Base-by-base conservation (phyloP, 2,797 vertebrate species). In the Distichodus sexfasciatus region DNA sequence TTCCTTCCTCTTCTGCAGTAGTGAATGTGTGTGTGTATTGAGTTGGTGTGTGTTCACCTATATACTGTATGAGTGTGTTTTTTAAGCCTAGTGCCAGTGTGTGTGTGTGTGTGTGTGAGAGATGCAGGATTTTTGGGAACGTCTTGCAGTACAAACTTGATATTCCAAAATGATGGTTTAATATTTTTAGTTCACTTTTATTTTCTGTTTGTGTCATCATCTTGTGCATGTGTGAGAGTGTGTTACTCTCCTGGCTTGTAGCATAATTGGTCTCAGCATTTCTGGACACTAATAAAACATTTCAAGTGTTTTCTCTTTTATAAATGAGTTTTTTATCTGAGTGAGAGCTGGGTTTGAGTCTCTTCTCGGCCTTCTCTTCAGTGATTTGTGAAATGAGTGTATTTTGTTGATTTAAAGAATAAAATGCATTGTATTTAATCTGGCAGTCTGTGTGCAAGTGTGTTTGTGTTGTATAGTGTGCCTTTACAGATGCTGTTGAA, bases 191-290 rank as follows among this genome's bases (percentile, higher is more conserved):
- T n/a, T n/a, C n/a, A n/a, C n/a, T n/a, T n/a, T n/a, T n/a, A n/a
- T n/a, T n/a, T n/a, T n/a, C n/a, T n/a, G n/a, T n/a, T n/a, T n/a
- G n/a, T n/a, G n/a, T n/a, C n/a, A n/a, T n/a, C n/a, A n/a, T n/a
- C n/a, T n/a, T 7, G 40, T 17, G 40, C 8, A 38, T 17, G 24
- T 44, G 15, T 29, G 8, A 24, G 9, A n/a, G 10, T 29, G n/a
- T 43, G 36, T 64, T 48, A 65, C 54, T 28, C 36, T 6, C 21
- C 12, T 24, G 7, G 47, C 17, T 40, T 19, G 3, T 17, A 10
- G 17, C 17, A 24, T 36, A 74, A 9, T 23, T 72, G 57, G 44
- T 62, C 11, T 53, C 11, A 53, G 48, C 51, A 24, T 35, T 10
- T 46, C 29, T n/a, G n/a, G 17, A 8, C 10, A 3, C 2, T 0